A percentile compares a stretch with the other conserved stretches of the same genome.
Conservation (phyloP, 2,888 invertebrate genomes). For the Tupiocoris notatus region DNA sequence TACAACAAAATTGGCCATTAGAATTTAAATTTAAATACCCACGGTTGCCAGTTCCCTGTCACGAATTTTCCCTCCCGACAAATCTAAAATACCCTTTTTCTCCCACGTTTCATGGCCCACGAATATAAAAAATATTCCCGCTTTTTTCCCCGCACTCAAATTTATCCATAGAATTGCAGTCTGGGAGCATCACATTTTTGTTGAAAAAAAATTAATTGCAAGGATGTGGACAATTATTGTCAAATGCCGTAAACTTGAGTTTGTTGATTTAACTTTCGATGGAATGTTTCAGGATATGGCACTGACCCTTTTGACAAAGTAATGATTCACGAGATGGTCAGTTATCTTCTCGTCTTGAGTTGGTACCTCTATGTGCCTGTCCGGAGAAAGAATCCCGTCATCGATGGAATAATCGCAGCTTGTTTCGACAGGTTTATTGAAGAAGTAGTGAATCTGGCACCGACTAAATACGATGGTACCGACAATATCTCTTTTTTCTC, state of each 20-base stretch:
- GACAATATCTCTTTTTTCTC: not conserved
- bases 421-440: constrained; percentile 44
- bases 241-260: too few relatives aligned
- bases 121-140: too few relatives aligned
- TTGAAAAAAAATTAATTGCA: too few relatives aligned
- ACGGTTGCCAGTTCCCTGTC: too few relatives aligned
- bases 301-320: constrained; percentile 44
- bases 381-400: constrained; percentile 15
- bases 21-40: too few relatives aligned
- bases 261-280: too few relatives aligned
- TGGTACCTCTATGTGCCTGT: constrained; percentile 34
- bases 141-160: too few relatives aligned
- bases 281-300: constrained; percentile 37
- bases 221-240: too few relatives aligned
- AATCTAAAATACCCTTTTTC: too few relatives aligned
- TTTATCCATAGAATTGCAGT: not conserved
- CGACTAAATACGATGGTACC: constrained; percentile 22
- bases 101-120: too few relatives aligned
- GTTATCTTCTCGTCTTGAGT: constrained; percentile 40
- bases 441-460: constrained; percentile 22
- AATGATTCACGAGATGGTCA: constrained; percentile 43
- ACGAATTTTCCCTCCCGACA: too few relatives aligned
- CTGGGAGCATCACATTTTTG: not conserved
- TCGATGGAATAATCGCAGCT: constrained; percentile 42
- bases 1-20: too few relatives aligned